phyloP scores from a whole-genome alignment of 2,797 vertebrate genomes.

The Brotula barbata region DNA sequence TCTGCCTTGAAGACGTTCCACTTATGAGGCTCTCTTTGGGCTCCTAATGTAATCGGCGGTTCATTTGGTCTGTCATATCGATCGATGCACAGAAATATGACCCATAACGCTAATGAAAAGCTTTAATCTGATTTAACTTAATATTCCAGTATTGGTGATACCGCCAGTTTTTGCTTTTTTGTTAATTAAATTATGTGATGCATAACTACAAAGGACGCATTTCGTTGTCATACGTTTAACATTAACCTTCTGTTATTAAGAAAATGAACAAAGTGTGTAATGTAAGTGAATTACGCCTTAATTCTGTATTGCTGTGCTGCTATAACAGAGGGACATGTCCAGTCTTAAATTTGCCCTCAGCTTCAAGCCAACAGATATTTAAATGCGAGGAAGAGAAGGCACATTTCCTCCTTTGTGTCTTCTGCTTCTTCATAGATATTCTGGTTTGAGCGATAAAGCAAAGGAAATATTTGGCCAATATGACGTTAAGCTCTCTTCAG shows the following conservation, averaged over 20 bases:
- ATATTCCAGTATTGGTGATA: slow-evolving; percentile 37
- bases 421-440: slow-evolving; percentile 19
- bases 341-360: slow-evolving; percentile 21
- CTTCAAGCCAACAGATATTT: slow-evolving; percentile 16
- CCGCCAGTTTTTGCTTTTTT: slow-evolving; percentile 15
- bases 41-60: slow-evolving; percentile 8
- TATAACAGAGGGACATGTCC: slow-evolving; percentile 26
- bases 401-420: neutral
- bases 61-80: too few relatives aligned
- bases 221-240: slow-evolving; percentile 1
- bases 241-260: neutral
- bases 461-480: slow-evolving; percentile 28
- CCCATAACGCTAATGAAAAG: slow-evolving; percentile 21
- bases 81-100: slow-evolving; percentile 12
- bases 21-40: slow-evolving; percentile 46
- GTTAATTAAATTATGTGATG: slow-evolving; percentile 48
- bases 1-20: slow-evolving; percentile 15
- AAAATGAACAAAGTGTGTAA: slow-evolving; percentile 10
- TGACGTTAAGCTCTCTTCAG: slow-evolving; percentile 24
- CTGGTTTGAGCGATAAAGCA: slow-evolving; percentile 13
- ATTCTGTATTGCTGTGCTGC: slow-evolving; percentile 38
- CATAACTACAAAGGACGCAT: slow-evolving; percentile 28
- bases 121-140: slow-evolving; percentile 31
- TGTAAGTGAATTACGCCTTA: slow-evolving; percentile 5
- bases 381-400: slow-evolving; percentile 16